A percentile compares a stretch with the other conserved stretches of the same genome.
Conservation (phyloP, 1,140 invertebrate genomes). For the Drosophila mauritiana region DNA sequence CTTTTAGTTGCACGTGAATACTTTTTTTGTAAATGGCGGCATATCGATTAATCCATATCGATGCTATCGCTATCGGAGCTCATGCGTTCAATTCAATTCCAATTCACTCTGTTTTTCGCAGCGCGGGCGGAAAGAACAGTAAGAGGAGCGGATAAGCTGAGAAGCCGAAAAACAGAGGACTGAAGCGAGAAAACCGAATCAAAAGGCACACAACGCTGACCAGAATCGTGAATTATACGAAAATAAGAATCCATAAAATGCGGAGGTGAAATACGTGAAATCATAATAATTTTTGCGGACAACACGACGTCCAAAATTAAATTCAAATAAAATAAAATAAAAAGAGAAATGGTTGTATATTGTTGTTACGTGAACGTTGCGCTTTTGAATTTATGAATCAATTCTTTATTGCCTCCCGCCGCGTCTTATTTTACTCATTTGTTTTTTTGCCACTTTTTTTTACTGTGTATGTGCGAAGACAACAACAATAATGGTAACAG, state of each 20-base stretch:
- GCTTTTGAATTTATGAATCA: constrained; percentile 47
- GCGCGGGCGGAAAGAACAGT: constrained; percentile 10
- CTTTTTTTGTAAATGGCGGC: too few species aligned
- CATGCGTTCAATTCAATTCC: too few species aligned
- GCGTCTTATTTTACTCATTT: constrained; percentile 26
- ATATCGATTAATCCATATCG: too few species aligned
- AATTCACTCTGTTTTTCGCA: constrained; percentile 7
- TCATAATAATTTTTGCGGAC: constrained; percentile 7
- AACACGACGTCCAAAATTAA: background rate
- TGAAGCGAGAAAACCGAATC: constrained; percentile 4
- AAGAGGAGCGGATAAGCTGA: constrained; percentile 5
- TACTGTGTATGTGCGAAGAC: constrained; percentile 48
- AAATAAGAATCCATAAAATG: background rate
- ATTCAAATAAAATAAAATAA: too few species aligned
- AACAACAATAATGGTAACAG: constrained; percentile 34
- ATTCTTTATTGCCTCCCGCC: constrained; percentile 3
- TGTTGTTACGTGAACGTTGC: constrained; percentile 70
- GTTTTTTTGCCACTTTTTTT: constrained; percentile 65
- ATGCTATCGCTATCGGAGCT: too few species aligned
- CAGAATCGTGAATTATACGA: constrained; percentile 7
- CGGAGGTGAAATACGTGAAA: constrained; percentile 1
- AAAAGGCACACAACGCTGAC: constrained; percentile 1
- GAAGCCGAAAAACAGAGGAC: constrained; percentile 9
- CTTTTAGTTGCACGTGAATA: too few species aligned
- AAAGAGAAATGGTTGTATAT: constrained; percentile 60